Percentiles rank a stretch among this genome's conserved stretches.
These are phyloP conservation scores for Esox masquinongy DNA, from an alignment of 2,797 vertebrate species.

Conservation along the genomic window DNA sequence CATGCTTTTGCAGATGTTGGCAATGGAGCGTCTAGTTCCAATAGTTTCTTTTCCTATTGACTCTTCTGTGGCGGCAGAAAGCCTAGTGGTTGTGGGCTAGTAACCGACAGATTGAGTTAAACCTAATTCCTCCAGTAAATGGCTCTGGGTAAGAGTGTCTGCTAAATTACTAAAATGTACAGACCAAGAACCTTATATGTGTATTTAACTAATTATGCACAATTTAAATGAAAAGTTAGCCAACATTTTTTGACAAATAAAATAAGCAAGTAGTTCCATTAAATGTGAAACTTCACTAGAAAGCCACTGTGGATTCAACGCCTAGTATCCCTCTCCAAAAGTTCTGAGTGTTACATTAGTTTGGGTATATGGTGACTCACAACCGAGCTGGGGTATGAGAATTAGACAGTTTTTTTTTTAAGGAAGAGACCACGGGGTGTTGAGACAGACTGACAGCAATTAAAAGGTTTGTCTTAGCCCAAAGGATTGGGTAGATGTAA, in stretches of 20 bases:
- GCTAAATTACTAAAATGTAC: not conserved
- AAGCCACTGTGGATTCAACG: not conserved
- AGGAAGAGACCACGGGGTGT: conserved; percentile 38
- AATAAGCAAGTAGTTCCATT: not conserved
- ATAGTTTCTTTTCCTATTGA: too few species aligned
- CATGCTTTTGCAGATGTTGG: too few species aligned
- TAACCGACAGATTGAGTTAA: too few species aligned
- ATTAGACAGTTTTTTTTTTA: conserved; percentile 40
- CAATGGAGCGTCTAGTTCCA: too few species aligned
- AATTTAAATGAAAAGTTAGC: too few species aligned
- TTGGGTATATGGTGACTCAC: conserved; percentile 48
- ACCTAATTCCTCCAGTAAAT: too few species aligned
- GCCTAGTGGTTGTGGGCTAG: too few species aligned
- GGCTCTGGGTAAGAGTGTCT: not conserved
- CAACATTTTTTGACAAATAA: not conserved
- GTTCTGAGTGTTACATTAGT: conserved; percentile 27
- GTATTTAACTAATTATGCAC: too few species aligned
- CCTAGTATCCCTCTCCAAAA: not conserved
- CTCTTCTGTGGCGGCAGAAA: too few species aligned
- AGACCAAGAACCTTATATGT: not conserved
- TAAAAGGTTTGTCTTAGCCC: conserved; percentile 47
- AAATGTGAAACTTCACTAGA: not conserved
- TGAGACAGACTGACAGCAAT: conserved; percentile 68
- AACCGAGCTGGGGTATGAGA: conserved; percentile 60
- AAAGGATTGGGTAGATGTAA: conserved; percentile 26